A percentile compares a stretch with the other conserved stretches of the same genome.
phyloP scores from a whole-genome alignment of 2,797 vertebrate species.

The Falco rusticolus region DNA sequence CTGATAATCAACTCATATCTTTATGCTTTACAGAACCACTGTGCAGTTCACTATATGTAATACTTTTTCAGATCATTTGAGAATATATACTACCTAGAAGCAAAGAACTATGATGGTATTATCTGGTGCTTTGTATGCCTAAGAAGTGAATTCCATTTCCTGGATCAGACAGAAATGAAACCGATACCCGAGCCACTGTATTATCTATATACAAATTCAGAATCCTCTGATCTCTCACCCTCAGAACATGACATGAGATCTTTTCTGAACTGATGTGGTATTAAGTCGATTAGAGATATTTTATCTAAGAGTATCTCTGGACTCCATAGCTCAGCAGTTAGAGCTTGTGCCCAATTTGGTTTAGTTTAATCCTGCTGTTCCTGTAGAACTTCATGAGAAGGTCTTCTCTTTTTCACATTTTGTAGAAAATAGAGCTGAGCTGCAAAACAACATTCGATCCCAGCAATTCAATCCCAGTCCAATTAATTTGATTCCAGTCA shows the following conservation, averaged over 20 bases:
- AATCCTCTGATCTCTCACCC: slow-evolving; percentile 21
- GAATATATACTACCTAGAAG: slow-evolving; percentile 16
- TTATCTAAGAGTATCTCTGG: slow-evolving; percentile 24
- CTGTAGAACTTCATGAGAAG: not conserved
- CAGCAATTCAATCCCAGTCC: not conserved
- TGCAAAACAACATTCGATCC: not conserved
- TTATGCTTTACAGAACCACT: not conserved
- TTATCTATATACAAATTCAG: slow-evolving; percentile 37
- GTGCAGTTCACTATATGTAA: slow-evolving; percentile 4
- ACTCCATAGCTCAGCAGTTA: slow-evolving; percentile 25
- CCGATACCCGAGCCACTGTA: not conserved
- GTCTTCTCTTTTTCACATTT: not conserved
- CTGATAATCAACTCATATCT: slow-evolving; percentile 16
- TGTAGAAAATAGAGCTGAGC: not conserved
- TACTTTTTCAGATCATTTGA: slow-evolving; percentile 39
- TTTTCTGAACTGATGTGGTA: slow-evolving; percentile 10
- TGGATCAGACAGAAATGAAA: slow-evolving; percentile 51
- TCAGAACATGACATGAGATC: slow-evolving; percentile 10
- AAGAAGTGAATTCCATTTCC: slow-evolving; percentile 15
- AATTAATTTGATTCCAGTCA: not conserved
- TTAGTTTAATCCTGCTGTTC: slow-evolving; percentile 29
- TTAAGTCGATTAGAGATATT: slow-evolving; percentile 46
- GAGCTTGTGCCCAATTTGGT: slow-evolving; percentile 28
- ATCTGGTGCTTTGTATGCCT: slow-evolving; percentile 8
- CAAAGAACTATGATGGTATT: not conserved